phyloP scores from a whole-genome alignment of 2,888 invertebrate genomes.

The Melanotus villosus region DNA sequence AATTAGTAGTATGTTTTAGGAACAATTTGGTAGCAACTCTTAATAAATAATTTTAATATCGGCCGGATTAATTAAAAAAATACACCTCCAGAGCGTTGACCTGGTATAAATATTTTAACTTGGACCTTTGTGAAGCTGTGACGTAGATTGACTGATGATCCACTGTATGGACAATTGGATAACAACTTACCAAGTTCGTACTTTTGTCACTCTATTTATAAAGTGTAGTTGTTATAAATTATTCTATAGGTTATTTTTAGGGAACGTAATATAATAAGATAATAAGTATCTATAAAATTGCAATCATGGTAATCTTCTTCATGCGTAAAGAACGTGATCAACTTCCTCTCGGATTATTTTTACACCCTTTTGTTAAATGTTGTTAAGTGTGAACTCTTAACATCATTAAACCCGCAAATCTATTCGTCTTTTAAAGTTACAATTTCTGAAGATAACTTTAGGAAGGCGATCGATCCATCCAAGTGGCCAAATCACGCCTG shows the following conservation, averaged over 20 bases:
- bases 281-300: constrained; percentile 3
- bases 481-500: too few relatives aligned
- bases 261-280: neutral
- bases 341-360: constrained; percentile 4
- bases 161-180: constrained; percentile 7
- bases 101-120: neutral
- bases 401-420: too few relatives aligned
- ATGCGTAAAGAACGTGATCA: constrained; percentile 2
- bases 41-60: too few relatives aligned
- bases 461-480: too few relatives aligned
- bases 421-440: too few relatives aligned
- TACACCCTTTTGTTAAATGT: too few relatives aligned
- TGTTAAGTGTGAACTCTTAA: too few relatives aligned
- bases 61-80: too few relatives aligned
- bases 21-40: too few relatives aligned
- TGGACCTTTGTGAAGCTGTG: neutral
- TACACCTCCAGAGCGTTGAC: neutral
- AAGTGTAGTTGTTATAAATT: constrained; percentile 1
- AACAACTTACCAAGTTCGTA: neutral
- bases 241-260: constrained; percentile 16
- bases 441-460: too few relatives aligned
- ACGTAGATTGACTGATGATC: neutral
- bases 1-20: too few relatives aligned
- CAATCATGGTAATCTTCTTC: constrained; percentile 4
- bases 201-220: constrained; percentile 18